Conservation (phyloP, 2,113 vertebrate genomes). For the Cyprinodon tularosa region DNA sequence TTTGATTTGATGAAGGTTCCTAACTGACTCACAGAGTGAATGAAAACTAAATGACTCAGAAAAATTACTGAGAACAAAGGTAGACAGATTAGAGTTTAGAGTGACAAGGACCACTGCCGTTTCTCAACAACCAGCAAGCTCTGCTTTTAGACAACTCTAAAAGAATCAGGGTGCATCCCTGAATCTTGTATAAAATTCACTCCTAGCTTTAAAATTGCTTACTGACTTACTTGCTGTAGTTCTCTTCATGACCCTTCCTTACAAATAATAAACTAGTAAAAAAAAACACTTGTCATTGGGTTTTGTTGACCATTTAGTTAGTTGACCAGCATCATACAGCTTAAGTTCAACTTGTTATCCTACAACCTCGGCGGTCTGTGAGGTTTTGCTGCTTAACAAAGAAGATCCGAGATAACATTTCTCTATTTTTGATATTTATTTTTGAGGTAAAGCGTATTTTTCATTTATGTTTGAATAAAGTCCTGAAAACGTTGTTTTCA, state of each 20-base stretch:
- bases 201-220: not conserved
- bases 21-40: not conserved
- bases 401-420: not conserved
- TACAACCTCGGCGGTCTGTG: not conserved
- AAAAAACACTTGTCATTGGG: not conserved
- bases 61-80: not conserved
- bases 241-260: not conserved
- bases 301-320: too few species aligned
- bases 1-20: not conserved
- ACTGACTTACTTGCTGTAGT: slow-evolving; percentile 6
- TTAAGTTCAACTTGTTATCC: not conserved
- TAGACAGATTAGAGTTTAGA: not conserved
- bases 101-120: not conserved
- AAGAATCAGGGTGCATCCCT: not conserved
- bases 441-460: slow-evolving; percentile 8
- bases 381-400: not conserved
- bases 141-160: not conserved
- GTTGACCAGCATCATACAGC: not conserved
- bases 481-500: not conserved
- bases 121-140: not conserved
- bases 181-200: not conserved
- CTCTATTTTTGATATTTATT: not conserved
- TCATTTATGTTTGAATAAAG: not conserved
- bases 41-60: not conserved
- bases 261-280: not conserved